Percentiles rank a stretch among this genome's conserved stretches.
phyloP scores from a whole-genome alignment of 2,888 invertebrate genomes.

The Meteorus cinctellus region DNA sequence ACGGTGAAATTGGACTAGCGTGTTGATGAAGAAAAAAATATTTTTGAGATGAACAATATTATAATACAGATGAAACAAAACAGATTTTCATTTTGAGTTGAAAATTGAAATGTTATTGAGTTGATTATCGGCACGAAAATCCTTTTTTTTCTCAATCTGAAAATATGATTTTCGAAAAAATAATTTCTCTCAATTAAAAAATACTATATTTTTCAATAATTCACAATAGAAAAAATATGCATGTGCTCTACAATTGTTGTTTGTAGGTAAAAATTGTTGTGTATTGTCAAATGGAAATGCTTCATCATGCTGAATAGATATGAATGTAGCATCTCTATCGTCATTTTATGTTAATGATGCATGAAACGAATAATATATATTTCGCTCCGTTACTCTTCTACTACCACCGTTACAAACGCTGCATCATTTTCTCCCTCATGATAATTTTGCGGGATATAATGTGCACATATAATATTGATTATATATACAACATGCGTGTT shows the following conservation, averaged over 20 bases:
- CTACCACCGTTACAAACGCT: constrained; percentile 32
- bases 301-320: neutral
- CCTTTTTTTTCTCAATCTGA: no score
- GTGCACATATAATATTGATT: neutral
- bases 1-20: no score
- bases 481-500: neutral
- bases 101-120: no score
- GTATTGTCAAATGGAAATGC: neutral
- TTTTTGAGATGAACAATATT: no score
- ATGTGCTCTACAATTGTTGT: neutral
- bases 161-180: no score
- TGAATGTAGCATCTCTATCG: neutral
- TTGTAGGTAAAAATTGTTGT: neutral
- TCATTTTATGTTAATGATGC: constrained; percentile 27
- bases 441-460: neutral
- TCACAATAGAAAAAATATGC: no score
- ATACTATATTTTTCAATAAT: no score
- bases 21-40: no score
- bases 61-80: no score
- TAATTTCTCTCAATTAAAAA: no score
- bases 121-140: no score
- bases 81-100: no score
- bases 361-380: constrained; percentile 23
- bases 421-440: neutral
- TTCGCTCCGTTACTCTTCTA: constrained; percentile 31